Base-by-base conservation (phyloP, 2,113 vertebrate genomes). In the Xiphophorus maculatus region DNA sequence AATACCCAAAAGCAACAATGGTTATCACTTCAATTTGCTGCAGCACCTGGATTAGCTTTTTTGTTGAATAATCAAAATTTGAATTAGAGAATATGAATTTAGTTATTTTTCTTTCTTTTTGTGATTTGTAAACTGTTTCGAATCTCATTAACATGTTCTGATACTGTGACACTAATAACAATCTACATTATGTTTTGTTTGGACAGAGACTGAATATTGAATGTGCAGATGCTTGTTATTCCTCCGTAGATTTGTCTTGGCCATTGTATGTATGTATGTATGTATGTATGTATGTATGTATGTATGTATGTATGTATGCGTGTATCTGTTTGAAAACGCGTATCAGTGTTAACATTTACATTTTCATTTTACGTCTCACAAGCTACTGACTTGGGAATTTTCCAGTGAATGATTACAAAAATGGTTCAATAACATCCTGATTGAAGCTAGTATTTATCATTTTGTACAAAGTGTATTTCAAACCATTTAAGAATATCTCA, bases 111-210 rank as follows among this genome's bases (percentile, higher is more conserved):
- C 5, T 51, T 37, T 25, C 29, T 32, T 51, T 19, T 27, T 65
- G 29, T 68, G 73, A 69, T 69, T 77, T 33, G 27, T 32, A n/a
- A 33, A 32, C 44, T 9, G 4, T 58, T 65, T 29, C 33, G 40
- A 84, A 70, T 74, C 28, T 72, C 61, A 69, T 74, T 71, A 71
- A 88, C 75, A 54, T 33, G 71, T 76, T 51, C 66, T 70, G 33
- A 83, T 68, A 84, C 83, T 88, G 88, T 89, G 89, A 88, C 72
- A 70, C 19, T 79, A 25, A 76, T 28, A 85, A 66, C 65, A 74
- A 68, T 73, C 48, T 13, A 29, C 51, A n/a, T 35, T 67, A 67
- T 22, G 10, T 61, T 11, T 77, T 35, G 69, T 82, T 78, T 54
- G 79, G 74, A 83, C 66, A 62, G 40, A 12, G 67, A 69, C 37